phyloP scores from a whole-genome alignment of 2,797 vertebrate species.

The Morelia viridis region DNA sequence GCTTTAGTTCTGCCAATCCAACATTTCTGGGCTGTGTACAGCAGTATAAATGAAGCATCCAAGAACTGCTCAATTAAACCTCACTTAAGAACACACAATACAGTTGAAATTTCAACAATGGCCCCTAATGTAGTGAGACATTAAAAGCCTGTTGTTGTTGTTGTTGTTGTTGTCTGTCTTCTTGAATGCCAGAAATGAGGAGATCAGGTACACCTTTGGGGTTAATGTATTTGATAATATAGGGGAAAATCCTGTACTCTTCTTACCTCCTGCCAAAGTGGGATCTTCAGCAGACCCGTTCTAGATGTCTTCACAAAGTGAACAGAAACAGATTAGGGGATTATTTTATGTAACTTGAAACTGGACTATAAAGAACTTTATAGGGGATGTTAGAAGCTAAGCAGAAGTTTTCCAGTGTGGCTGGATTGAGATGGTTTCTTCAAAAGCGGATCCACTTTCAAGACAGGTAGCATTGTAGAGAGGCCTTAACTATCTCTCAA shows the following conservation, averaged over 20 bases:
- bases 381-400: too few species aligned
- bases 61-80: background rate
- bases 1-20: background rate
- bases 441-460: too few species aligned
- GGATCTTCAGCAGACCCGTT: background rate
- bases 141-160: background rate
- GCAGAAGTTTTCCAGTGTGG: too few species aligned
- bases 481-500: too few species aligned
- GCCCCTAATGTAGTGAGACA: background rate
- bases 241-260: background rate
- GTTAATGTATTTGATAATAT: background rate
- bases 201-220: background rate
- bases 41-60: background rate
- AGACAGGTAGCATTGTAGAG: too few species aligned
- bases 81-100: background rate
- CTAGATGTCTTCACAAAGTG: background rate
- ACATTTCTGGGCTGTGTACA: background rate
- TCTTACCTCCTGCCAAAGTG: background rate
- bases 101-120: background rate
- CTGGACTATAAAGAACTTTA: too few species aligned
- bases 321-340: background rate
- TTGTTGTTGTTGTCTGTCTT: background rate
- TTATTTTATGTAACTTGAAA: background rate
- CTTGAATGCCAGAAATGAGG: background rate
- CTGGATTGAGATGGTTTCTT: too few species aligned